Percentiles rank a stretch among this genome's conserved stretches.
These are phyloP conservation scores for Cirrhinus molitorella DNA, from an alignment of 2,797 vertebrate species.

Conservation along the genomic window DNA sequence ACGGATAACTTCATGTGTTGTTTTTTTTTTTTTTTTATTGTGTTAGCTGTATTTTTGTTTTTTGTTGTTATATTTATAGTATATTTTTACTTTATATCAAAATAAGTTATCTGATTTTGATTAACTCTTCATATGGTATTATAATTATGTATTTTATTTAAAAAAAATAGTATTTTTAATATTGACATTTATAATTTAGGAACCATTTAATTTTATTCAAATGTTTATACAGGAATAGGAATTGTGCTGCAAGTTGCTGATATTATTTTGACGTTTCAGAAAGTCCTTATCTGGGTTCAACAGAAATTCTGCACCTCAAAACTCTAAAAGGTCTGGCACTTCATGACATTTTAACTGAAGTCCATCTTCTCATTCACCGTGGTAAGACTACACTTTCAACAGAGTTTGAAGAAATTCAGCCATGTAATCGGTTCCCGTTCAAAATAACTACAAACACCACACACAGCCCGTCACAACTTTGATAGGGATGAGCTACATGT, in stretches of 20 bases:
- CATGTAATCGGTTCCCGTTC: background rate
- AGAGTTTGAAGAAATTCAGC: background rate
- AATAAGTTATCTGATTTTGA: no score
- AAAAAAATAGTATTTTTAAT: background rate
- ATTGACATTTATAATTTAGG: background rate
- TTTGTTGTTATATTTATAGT: no score
- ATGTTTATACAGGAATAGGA: background rate
- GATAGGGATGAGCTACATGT: slow-evolving; percentile 57
- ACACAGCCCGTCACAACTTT: slow-evolving; percentile 61
- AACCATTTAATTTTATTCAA: no score
- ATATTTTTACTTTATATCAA: no score
- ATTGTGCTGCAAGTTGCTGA: background rate
- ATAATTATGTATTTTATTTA: background rate
- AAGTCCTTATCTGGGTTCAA: slow-evolving; percentile 9
- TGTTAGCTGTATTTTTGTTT: no score
- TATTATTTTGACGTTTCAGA: background rate
- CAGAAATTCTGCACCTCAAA: slow-evolving; percentile 92
- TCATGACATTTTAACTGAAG: slow-evolving; percentile 93
- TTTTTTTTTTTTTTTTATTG: no score
- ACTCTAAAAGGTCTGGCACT: slow-evolving; percentile 94
- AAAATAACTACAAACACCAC: slow-evolving; percentile 39
- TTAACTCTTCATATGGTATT: background rate
- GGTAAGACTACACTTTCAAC: slow-evolving; percentile 73
- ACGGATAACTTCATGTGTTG: no score
- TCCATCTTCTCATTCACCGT: slow-evolving; percentile 94